These are phyloP conservation scores for Amblyraja radiata DNA, from an alignment of 2,797 vertebrate genomes.

Conservation along the genomic window DNA sequence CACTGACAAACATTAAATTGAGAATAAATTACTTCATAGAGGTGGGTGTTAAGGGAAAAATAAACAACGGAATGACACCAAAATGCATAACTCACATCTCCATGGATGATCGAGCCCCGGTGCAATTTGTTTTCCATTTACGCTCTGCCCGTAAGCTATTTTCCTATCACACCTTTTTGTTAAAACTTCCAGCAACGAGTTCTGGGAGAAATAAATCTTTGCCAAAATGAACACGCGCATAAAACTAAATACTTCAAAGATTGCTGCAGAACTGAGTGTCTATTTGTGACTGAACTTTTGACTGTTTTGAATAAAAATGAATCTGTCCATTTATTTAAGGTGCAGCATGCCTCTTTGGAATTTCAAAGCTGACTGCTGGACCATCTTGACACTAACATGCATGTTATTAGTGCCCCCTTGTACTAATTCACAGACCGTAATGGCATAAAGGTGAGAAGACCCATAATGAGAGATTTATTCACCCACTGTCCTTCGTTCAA, in stretches of 20 bases:
- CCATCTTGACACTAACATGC: neutral
- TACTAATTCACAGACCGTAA: neutral
- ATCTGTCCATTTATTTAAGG: neutral
- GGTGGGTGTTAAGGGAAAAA: conserved; percentile 19
- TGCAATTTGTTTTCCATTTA: conserved; percentile 13
- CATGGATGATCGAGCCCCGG: neutral
- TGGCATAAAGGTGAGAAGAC: neutral
- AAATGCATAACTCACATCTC: conserved; percentile 9
- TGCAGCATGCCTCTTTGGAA: neutral
- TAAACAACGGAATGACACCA: conserved; percentile 18
- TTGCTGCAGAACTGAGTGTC: neutral
- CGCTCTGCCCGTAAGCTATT: neutral
- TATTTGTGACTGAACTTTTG: neutral
- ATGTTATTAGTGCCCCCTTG: neutral
- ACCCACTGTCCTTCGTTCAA: neutral
- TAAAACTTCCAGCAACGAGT: neutral
- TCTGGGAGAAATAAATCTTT: conserved; percentile 23
- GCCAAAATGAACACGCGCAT: neutral
- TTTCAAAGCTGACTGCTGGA: neutral
- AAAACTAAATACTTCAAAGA: neutral
- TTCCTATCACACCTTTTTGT: conserved; percentile 15
- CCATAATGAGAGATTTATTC: neutral
- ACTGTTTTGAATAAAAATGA: neutral
- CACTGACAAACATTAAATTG: neutral
- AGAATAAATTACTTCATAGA: conserved; percentile 2